A percentile compares a stretch with the other conserved stretches of the same genome.
Evolutionary conservation across 2,888 invertebrate genomes (phyloP).

Genomic region (Neoitamus cyanurus): DNA sequence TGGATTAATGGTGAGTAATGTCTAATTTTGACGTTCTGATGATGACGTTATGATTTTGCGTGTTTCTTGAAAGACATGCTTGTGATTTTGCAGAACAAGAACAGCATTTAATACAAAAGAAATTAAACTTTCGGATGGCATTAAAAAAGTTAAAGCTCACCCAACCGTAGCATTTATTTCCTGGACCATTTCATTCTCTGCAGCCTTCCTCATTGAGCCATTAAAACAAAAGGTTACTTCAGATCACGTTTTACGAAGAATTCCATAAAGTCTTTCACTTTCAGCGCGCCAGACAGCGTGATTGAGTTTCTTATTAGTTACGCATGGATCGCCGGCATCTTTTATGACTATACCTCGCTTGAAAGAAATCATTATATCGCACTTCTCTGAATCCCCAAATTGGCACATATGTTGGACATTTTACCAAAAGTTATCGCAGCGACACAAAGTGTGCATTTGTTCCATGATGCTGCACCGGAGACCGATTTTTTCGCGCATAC

Average conservation of each 20-base stretch:
- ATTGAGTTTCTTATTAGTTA: constrained; percentile 5
- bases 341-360: background rate
- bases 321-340: background rate
- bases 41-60: no score
- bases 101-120: background rate
- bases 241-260: background rate
- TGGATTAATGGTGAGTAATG: no score
- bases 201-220: background rate
- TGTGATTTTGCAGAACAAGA: background rate
- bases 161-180: background rate
- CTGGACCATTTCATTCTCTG: background rate
- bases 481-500: background rate
- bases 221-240: background rate
- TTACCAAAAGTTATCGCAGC: background rate
- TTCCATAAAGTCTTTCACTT: background rate
- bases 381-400: background rate
- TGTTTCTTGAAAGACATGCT: no score
- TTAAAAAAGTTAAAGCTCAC: background rate
- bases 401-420: background rate
- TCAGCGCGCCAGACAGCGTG: background rate
- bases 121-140: background rate
- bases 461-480: background rate
- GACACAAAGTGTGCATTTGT: background rate
- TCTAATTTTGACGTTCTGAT: no score
- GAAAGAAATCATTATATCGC: background rate